Evolutionary conservation across 2,888 invertebrate species (phyloP).

Genomic region (Cordylochernes scorpioides): DNA sequence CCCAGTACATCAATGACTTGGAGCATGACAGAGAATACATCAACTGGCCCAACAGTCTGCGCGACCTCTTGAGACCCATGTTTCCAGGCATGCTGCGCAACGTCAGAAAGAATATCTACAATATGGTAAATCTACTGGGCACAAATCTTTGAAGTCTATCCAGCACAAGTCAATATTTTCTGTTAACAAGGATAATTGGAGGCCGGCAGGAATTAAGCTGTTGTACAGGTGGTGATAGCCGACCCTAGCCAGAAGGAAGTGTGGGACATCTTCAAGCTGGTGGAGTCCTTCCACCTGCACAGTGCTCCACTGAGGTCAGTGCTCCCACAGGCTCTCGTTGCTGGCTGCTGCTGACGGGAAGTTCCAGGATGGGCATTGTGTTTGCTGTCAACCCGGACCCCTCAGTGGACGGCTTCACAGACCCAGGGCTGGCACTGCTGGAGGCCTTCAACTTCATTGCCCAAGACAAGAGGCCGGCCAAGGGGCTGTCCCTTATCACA

Average conservation of each 20-base stretch:
- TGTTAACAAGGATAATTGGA: no score
- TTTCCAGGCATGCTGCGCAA: constrained; percentile 86
- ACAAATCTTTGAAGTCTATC: constrained; percentile 2
- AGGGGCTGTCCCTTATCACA: constrained; percentile 54
- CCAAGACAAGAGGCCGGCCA: constrained; percentile 41
- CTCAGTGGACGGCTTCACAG: constrained; percentile 31
- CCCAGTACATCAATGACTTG: constrained; percentile 82
- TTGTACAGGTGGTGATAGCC: constrained; percentile 42
- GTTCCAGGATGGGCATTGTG: constrained; percentile 48
- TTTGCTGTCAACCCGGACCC: constrained; percentile 36
- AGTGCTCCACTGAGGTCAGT: constrained; percentile 40
- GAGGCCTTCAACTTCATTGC: constrained; percentile 71
- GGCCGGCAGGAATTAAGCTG: no score
- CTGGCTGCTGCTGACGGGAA: background rate
- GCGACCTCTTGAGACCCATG: constrained; percentile 75
- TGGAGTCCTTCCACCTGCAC: constrained; percentile 70
- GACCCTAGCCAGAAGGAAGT: constrained; percentile 46
- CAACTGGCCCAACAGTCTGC: constrained; percentile 62
- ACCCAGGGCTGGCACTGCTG: constrained; percentile 51
- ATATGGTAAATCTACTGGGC: constrained; percentile 20
- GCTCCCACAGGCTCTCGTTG: background rate
- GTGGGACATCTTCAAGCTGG: constrained; percentile 47
- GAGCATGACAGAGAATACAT: constrained; percentile 65
- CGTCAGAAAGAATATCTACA: constrained; percentile 45
- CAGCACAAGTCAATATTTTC: background rate